Base-by-base conservation (phyloP, 2,113 vertebrate genomes). In the Chelonoidis abingdonii region DNA sequence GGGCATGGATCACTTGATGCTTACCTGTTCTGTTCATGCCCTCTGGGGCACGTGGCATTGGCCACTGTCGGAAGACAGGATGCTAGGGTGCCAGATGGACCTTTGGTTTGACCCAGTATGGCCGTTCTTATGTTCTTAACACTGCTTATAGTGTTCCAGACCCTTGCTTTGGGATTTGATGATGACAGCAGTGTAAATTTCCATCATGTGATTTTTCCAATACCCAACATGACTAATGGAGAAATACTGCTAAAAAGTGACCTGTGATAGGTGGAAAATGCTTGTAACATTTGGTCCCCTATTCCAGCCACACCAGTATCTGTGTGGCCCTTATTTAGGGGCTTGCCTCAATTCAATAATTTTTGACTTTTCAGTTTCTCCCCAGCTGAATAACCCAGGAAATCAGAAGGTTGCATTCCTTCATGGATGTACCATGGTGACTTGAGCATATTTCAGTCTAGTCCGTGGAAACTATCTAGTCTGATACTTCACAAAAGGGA, bases 201-300 rank as follows among this genome's bases (percentile, higher is more conserved):
- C 38, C 72, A 16, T 50, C 14, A 31, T 62, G 81, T 41, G 88
- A 50, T 84, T 75, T 75, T 89, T 35, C 69, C 47, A 57, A 8
- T 31, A 87, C 44, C 44, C n/a, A 79, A 10, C 53, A 6, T 91
- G 31, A 94, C 44, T 50, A 89, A 19, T 50, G 4, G 11, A 83
- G 80, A 92, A 92, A 85, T 85, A 53, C 12, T 65, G 88, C 24
- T 94, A 41, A 89, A 76, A 92, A 65, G 54, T 92, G 2, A 27
- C 19, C 6, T 78, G 49, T 29, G 31, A 78, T 86, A 5, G 91
- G 86, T 11, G 44, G 76, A 59, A 62, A 89, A 12, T 38, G 4
- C 17, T 93, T 6, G 5, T 69, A 84, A 84, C 14, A 16, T 92
- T 31, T 80, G 35, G 10, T 12, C n/a, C 85, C 82, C 44, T 76